A percentile compares a stretch with the other conserved stretches of the same genome.
These are phyloP conservation scores for Oscheius onirici DNA, from an alignment of 2,888 invertebrate genomes.

Conservation along the genomic window DNA sequence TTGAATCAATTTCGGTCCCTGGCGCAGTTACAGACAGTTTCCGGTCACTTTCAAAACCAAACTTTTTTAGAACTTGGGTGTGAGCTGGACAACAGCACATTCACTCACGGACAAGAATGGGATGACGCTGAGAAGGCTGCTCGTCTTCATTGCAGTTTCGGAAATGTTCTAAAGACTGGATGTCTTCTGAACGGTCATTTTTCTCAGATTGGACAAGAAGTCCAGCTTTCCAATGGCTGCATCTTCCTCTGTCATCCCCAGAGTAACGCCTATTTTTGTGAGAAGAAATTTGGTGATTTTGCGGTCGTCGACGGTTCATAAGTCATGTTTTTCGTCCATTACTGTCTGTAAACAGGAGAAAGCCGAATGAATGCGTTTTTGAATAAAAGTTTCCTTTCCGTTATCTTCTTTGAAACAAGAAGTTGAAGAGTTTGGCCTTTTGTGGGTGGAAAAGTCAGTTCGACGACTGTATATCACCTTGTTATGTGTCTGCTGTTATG, in stretches of 20 bases:
- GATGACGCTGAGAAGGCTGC: slow-evolving; percentile 41
- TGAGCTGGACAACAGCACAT: slow-evolving; percentile 41
- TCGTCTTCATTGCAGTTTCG: slow-evolving; percentile 40
- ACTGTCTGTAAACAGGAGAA: too few species aligned
- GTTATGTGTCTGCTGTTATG: too few species aligned
- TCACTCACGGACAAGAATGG: slow-evolving; percentile 42
- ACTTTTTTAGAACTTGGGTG: slow-evolving; percentile 47
- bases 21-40: too few species aligned
- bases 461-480: too few species aligned
- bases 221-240: slow-evolving; percentile 46
- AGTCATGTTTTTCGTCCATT: too few species aligned
- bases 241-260: slow-evolving; percentile 55
- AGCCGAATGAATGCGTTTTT: neutral
- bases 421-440: too few species aligned
- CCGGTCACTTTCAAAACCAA: too few species aligned
- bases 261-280: slow-evolving; percentile 53
- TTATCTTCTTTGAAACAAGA: too few species aligned
- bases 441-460: too few species aligned
- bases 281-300: slow-evolving; percentile 44
- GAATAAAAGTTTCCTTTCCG: too few species aligned
- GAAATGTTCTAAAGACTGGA: slow-evolving; percentile 45
- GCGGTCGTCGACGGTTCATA: slow-evolving; percentile 36
- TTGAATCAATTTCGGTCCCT: too few species aligned
- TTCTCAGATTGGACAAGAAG: slow-evolving; percentile 47
- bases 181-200: slow-evolving; percentile 43